Evolutionary conservation across 2,888 invertebrate species (phyloP).

Genomic region (Abrostola triplasia): DNA sequence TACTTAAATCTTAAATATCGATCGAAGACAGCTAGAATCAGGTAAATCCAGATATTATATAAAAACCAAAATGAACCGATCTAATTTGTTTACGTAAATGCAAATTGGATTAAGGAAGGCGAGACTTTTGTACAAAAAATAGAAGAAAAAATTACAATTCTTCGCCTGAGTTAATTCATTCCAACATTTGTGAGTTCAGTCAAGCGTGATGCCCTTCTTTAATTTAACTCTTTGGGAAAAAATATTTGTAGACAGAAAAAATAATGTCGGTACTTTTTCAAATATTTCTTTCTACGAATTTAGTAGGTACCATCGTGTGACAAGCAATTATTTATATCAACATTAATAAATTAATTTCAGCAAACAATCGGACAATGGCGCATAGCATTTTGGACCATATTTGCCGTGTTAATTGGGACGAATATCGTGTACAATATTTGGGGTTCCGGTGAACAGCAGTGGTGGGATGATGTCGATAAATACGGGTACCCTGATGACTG

Average conservation of each 20-base stretch:
- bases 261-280: no score
- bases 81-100: constrained; percentile 10
- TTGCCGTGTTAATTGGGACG: constrained; percentile 90
- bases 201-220: constrained; percentile 32
- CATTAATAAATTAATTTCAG: no score
- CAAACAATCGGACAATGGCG: constrained; percentile 91
- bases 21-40: no score
- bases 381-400: constrained; percentile 93
- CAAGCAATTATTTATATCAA: no score
- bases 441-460: constrained; percentile 93
- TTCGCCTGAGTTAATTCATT: constrained; percentile 40
- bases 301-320: no score
- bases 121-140: constrained; percentile 26
- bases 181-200: constrained; percentile 22
- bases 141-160: constrained; percentile 18
- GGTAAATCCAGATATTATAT: no score
- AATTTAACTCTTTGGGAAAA: constrained; percentile 34
- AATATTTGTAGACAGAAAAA: constrained; percentile 6
- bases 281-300: no score
- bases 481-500: constrained; percentile 78
- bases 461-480: constrained; percentile 91
- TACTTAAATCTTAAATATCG: no score
- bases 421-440: constrained; percentile 91
- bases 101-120: constrained; percentile 27
- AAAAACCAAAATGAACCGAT: background rate